Evolutionary conservation across 30 jellyfish, hydroid and myxozoan genomes (phyloP).

Genomic region (Hydractinia symbiolongicarpus): DNA sequence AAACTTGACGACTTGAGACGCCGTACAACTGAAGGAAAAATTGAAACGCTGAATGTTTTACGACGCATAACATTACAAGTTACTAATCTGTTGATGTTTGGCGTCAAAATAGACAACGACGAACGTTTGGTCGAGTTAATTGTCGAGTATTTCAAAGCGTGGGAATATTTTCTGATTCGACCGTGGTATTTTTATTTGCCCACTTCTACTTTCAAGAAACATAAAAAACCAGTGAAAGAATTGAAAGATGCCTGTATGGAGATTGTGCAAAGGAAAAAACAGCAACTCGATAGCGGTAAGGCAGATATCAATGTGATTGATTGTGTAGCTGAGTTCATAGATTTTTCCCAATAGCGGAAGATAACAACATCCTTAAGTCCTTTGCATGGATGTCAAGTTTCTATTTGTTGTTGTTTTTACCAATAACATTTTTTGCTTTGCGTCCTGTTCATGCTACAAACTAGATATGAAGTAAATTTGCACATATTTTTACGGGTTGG

Average conservation of each 20-base stretch:
- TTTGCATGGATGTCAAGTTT: too few species aligned
- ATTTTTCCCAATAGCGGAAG: too few species aligned
- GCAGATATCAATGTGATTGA: too few species aligned
- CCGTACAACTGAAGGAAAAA: neutral
- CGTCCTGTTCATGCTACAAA: too few species aligned
- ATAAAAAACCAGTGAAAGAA: neutral
- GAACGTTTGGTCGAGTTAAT: neutral
- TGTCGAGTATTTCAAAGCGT: neutral
- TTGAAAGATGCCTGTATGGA: neutral
- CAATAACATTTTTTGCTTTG: too few species aligned
- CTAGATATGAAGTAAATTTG: too few species aligned
- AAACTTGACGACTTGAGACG: neutral
- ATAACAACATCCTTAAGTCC: too few species aligned
- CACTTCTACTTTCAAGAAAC: neutral
- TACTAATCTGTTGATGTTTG: neutral
- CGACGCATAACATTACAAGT: neutral
- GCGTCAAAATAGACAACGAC: neutral
- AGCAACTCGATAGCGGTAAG: neutral
- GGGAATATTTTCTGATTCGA: slow-evolving; percentile 2
- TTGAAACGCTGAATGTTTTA: neutral
- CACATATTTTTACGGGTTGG: too few species aligned
- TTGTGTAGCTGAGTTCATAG: too few species aligned
- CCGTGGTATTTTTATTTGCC: neutral
- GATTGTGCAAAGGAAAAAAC: neutral
- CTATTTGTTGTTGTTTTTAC: too few species aligned